Evolutionary conservation across 2,113 vertebrate species (phyloP).

Genomic region (Paralichthys olivaceus): DNA sequence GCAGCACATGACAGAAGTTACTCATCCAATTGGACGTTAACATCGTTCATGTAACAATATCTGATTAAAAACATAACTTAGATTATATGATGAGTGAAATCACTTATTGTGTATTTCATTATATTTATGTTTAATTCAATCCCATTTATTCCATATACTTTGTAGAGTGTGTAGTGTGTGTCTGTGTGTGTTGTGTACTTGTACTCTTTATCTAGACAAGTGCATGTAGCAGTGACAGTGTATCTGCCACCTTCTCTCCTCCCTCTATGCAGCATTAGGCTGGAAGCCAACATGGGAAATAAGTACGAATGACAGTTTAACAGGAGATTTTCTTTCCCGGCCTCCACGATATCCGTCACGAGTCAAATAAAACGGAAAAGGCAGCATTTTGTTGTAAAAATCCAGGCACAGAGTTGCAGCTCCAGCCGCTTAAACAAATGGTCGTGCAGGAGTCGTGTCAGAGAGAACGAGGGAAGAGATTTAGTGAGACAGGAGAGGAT

Average conservation of each 20-base stretch:
- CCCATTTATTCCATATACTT: background rate
- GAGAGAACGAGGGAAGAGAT: background rate
- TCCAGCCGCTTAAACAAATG: background rate
- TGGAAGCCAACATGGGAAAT: slow-evolving; percentile 45
- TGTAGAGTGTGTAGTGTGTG: background rate
- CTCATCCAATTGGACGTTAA: too few species aligned
- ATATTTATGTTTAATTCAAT: background rate
- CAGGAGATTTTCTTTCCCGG: slow-evolving; percentile 23
- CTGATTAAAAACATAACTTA: too few species aligned
- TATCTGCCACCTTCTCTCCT: background rate
- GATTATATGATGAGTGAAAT: too few species aligned
- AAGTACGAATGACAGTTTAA: slow-evolving; percentile 54
- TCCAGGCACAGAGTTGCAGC: background rate
- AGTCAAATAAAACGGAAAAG: slow-evolving; percentile 35
- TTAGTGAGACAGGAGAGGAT: background rate
- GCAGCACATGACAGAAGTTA: too few species aligned
- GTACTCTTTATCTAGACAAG: background rate
- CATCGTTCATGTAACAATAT: too few species aligned
- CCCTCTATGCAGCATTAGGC: slow-evolving; percentile 25
- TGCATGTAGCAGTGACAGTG: slow-evolving; percentile 8
- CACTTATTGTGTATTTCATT: too few species aligned
- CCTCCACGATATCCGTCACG: slow-evolving; percentile 34
- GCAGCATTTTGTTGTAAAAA: slow-evolving; percentile 1
- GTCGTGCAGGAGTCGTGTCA: background rate
- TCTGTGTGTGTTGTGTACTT: background rate